Conservation (phyloP, 1,140 invertebrate species). For the Drosophila ohnishii region DNA sequence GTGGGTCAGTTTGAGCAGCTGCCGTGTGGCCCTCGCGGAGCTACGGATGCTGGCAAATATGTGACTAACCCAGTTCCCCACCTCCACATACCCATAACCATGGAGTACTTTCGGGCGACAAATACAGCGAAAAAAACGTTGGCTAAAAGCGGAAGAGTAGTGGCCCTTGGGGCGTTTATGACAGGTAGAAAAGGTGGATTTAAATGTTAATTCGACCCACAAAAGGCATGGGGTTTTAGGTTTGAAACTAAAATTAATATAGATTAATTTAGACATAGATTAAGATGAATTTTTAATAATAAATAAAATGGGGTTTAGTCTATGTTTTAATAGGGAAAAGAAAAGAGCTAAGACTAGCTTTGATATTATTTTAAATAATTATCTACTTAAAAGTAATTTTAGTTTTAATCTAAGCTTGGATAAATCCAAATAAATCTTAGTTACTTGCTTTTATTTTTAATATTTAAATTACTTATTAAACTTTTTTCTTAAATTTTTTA, state of each 20-base stretch:
- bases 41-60: constrained; percentile 40
- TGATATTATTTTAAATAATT: not conserved
- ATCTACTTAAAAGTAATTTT: too few species aligned
- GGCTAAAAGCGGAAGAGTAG: not conserved
- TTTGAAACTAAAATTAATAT: not conserved
- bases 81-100: constrained; percentile 4
- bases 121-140: not conserved
- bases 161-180: not conserved
- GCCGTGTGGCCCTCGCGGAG: constrained; percentile 25
- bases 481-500: not conserved
- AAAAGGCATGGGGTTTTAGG: not conserved
- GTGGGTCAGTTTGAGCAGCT: constrained; percentile 75
- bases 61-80: constrained; percentile 55
- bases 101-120: constrained; percentile 52
- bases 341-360: not conserved
- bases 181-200: not conserved
- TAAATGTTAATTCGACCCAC: constrained; percentile 7
- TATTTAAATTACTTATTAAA: not conserved
- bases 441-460: too few species aligned
- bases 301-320: not conserved
- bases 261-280: too few species aligned
- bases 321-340: not conserved
- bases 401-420: too few species aligned
- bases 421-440: too few species aligned
- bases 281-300: too few species aligned